Conservation (phyloP, 2,113 vertebrate genomes). For the Centropus bengalensis region DNA sequence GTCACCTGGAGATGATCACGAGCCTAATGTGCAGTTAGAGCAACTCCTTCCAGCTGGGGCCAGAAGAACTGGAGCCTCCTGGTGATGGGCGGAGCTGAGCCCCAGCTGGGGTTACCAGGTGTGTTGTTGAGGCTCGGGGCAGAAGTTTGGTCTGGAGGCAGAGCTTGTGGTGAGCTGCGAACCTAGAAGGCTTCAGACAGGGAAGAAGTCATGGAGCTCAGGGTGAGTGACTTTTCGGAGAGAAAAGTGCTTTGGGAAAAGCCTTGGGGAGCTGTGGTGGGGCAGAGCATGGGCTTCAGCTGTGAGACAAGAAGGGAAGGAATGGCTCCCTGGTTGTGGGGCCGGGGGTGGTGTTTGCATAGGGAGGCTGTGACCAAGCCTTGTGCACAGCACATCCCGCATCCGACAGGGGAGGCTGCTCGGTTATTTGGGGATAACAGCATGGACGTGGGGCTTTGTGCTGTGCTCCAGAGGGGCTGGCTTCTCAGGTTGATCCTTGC, state of each 20-base stretch:
- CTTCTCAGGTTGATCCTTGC: not conserved
- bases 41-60: not conserved
- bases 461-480: too few relatives aligned
- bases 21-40: not conserved
- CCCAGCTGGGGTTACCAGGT: too few relatives aligned
- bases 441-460: not conserved
- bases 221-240: not conserved
- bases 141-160: not conserved
- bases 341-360: not conserved
- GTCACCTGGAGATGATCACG: not conserved
- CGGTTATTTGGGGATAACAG: not conserved
- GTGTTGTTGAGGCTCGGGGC: not conserved
- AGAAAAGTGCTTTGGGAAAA: not conserved
- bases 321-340: not conserved
- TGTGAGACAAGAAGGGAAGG: not conserved
- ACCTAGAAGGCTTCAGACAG: accelerated
- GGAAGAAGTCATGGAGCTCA: not conserved
- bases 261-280: not conserved
- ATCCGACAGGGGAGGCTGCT: not conserved
- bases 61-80: accelerated
- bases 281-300: not conserved
- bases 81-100: too few relatives aligned
- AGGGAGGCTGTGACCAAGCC: not conserved
- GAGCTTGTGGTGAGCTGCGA: not conserved
- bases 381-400: accelerated